Base-by-base conservation (phyloP, 2,888 invertebrate species). In the Metallyticus violacea region DNA sequence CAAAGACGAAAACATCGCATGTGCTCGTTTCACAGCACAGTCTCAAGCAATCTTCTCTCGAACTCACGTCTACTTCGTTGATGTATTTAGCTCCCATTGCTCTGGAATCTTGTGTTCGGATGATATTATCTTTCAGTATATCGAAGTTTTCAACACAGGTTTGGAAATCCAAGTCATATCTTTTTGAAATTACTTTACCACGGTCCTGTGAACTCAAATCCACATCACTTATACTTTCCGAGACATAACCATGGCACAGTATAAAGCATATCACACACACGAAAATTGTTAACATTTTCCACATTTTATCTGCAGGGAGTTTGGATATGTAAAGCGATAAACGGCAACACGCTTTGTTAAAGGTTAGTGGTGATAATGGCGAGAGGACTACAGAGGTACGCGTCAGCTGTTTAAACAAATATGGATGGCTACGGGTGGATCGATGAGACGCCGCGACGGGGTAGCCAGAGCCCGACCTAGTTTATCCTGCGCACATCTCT, bases 1-100 rank as follows among this genome's bases (percentile, higher is more conserved):
- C 98, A 91, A 96, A 98, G 89, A 98, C 96, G 91, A 97, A 98
- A 28, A 98, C 97, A 92, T 98, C 97, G 92, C 98, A 98, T 88
- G 94, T 92, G 84, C 95, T 95, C 3, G 97, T 97, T 92, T 97
- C 96, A 92, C 98, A 98, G 92, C 98, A 98, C 88, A 97, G 94
- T 85, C 95, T 94, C 90, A 97, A 93, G 91, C 98, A 98, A 91
- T 97, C 97, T 89, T 95, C 94, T 89, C 96, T 94, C 85, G 96
- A 94, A 89, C 96, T 95, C 90, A 97, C 93, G 91, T 97, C 97
- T 88, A 96, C 94, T 91, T 97, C 97, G 91, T 96, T 97, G 82
- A 98, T 93, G 92, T 97, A 98, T 91, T 96, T 96, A 85, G 98
- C 98, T 85, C 98, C 98, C 94, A 97, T 95, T 85, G 95, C 95